Base-by-base conservation (phyloP, 35 echinoderm and acorn worm genomes). In the Anneissia japonica region DNA sequence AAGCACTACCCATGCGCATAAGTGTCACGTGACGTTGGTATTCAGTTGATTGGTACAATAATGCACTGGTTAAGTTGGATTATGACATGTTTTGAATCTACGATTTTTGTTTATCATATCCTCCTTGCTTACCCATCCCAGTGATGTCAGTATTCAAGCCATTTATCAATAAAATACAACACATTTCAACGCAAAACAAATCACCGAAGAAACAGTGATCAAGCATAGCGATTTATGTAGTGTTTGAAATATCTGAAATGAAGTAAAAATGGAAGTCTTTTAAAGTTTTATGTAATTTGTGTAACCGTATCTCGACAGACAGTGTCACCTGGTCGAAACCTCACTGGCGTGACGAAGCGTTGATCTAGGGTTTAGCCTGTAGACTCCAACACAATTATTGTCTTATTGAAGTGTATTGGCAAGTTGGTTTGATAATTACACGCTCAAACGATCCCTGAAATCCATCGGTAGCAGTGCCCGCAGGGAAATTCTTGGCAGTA, bases 381-480 rank as follows among this genome's bases (percentile, higher is more conserved):
- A 64, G 51, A 64, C 51, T 64, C 51, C 51, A 64, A 64, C 51
- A 64, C 51, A 64, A 64, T 64, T 64, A 64, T 64, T 64, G 51
- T 26, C 51, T 64, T 64, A 64, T 64, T 64, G 51, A 64, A 64
- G 51, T 64, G 26, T 64, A 64, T 2, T 16, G 2, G 51, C 19
- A 64, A 64, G 10, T 64, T 23, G 51, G 51, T 64, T 64, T 64
- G 51, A 64, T 64, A 64, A 64, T 64, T 64, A 64, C 51, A 64
- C 51, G 51, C 51, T 64, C 51, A 64, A 64, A 26, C 51, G 51
- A 64, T 64, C 51, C 51, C 51, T 12, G 51, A 64, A 64, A 64
- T 64, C 51, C 51, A 64, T 64, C 19, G 51, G 6, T 64, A 64
- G 51, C 51, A 19, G 9, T 16, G 51, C 51, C 51, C 19, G 51